Evolutionary conservation across 1,140 invertebrate genomes (phyloP).

Genomic region (Physella acuta): DNA sequence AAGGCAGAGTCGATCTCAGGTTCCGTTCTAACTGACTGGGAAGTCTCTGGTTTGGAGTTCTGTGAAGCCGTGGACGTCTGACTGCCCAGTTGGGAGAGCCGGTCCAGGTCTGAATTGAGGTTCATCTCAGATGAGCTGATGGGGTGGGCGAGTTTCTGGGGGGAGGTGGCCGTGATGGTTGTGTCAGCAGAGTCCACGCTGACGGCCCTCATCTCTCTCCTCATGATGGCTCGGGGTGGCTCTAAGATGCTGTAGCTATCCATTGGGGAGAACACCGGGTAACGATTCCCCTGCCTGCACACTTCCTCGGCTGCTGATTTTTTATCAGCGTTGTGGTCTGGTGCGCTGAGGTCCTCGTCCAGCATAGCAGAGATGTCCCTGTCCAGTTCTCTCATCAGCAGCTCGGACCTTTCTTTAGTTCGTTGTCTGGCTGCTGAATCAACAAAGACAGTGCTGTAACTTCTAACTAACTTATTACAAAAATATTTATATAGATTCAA

Average conservation of each 20-base stretch:
- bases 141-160: not conserved
- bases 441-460: not conserved
- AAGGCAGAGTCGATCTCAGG: not conserved
- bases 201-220: constrained; percentile 19
- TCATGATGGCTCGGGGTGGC: not conserved
- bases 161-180: not conserved
- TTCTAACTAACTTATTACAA: not conserved
- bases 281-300: not conserved
- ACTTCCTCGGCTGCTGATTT: constrained; percentile 23
- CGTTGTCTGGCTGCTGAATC: constrained; percentile 12
- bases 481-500: no score
- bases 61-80: not conserved
- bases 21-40: not conserved
- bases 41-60: not conserved
- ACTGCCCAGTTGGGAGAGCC: constrained; percentile 19
- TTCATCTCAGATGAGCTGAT: constrained; percentile 21
- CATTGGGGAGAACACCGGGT: not conserved
- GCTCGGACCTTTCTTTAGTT: constrained; percentile 26
- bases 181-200: constrained; percentile 24
- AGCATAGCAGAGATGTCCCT: constrained; percentile 46
- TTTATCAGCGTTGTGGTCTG: constrained; percentile 57
- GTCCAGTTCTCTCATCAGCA: constrained; percentile 51
- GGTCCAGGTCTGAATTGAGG: constrained; percentile 21
- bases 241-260: not conserved
- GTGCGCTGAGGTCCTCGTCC: constrained; percentile 33